Conservation (phyloP, 2,888 invertebrate species). For the Polydrusus tereticollis region DNA sequence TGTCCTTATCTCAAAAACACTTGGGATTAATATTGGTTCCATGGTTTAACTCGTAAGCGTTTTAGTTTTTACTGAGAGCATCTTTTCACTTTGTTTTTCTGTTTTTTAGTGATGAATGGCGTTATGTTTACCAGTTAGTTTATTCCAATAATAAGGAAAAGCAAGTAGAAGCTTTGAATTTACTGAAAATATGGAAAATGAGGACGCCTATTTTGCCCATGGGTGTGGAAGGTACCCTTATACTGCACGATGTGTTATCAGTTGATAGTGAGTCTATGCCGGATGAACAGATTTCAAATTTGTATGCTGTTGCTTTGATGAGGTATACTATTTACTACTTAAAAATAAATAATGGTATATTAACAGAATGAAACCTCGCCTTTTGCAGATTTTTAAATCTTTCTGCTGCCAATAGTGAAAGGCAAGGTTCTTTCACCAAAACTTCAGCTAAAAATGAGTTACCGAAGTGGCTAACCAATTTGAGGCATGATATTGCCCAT, state of each 20-base stretch:
- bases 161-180: conserved; percentile 67
- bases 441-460: conserved; percentile 77
- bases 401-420: conserved; percentile 61
- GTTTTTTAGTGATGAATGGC: conserved; percentile 69
- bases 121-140: conserved; percentile 67
- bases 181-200: conserved; percentile 72
- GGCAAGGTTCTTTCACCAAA: conserved; percentile 66
- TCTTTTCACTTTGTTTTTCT: not conserved
- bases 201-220: conserved; percentile 71
- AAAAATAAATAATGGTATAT: no score
- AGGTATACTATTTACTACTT: no score
- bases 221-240: conserved; percentile 74
- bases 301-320: conserved; percentile 76
- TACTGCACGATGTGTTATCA: conserved; percentile 70
- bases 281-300: conserved; percentile 70
- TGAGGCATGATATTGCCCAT: conserved; percentile 85
- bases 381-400: conserved; percentile 64
- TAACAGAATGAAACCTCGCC: no score
- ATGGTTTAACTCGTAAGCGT: conserved; percentile 64
- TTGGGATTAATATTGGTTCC: conserved; percentile 63
- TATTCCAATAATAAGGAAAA: conserved; percentile 63
- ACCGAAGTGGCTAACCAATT: conserved; percentile 84
- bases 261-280: conserved; percentile 62
- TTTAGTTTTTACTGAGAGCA: not conserved
- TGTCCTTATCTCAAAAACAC: conserved; percentile 63